Evolutionary conservation across 1,140 invertebrate species (phyloP).

Genomic region (Drosophila tani): DNA sequence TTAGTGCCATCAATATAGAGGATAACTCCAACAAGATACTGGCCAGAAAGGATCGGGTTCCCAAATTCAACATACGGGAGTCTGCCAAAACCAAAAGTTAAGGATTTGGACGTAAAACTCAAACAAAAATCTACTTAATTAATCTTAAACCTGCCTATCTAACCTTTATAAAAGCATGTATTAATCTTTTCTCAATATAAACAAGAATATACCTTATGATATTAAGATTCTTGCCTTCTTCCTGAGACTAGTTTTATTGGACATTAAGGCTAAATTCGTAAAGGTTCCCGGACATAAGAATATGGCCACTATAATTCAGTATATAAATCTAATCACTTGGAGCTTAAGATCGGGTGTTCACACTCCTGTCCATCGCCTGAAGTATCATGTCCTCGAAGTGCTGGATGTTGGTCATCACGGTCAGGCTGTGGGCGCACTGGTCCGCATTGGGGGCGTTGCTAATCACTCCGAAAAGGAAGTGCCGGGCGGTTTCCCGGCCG

Average conservation of each 20-base stretch:
- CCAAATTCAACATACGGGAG: conserved; percentile 83
- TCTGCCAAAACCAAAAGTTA: conserved; percentile 76
- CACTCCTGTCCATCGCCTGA: conserved; percentile 34
- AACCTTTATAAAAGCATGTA: no score
- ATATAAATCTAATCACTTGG: conserved; percentile 4
- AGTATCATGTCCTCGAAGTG: conserved; percentile 51
- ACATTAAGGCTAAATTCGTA: conserved; percentile 7
- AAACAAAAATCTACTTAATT: background rate
- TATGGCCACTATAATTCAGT: conserved; percentile 4
- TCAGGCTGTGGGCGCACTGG: conserved; percentile 65
- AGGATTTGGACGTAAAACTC: background rate
- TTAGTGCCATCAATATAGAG: conserved; percentile 86
- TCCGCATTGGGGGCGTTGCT: conserved; percentile 71
- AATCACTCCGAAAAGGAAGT: conserved; percentile 64
- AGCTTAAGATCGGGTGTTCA: conserved; percentile 26
- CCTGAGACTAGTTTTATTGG: conserved; percentile 25
- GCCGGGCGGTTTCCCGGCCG: background rate
- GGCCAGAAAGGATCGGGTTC: conserved; percentile 78
- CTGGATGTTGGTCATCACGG: conserved; percentile 68
- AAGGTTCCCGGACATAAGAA: background rate
- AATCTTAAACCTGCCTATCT: background rate
- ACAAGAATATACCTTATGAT: no score
- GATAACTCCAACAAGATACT: conserved; percentile 85
- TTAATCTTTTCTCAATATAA: no score
- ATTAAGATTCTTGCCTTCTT: background rate